Evolutionary conservation across 1,140 invertebrate species (phyloP).

Genomic region (Drosophila ohnishii): DNA sequence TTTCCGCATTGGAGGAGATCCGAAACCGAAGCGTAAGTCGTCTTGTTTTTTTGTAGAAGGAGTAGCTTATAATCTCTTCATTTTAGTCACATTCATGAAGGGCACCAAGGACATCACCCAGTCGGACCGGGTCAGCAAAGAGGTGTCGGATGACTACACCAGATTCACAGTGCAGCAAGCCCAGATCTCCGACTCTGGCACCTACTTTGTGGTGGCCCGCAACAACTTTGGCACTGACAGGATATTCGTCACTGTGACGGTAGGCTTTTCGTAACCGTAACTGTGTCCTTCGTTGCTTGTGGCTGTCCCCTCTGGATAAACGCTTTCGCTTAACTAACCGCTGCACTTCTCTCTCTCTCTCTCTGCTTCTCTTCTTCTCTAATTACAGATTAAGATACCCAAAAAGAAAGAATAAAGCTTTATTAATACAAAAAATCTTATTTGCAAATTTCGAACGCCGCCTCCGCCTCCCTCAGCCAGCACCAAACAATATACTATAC

Average conservation of each 20-base stretch:
- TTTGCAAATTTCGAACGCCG: constrained; percentile 66
- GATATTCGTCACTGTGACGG: constrained; percentile 92
- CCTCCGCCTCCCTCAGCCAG: constrained; percentile 44
- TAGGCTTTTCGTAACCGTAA: constrained; percentile 74
- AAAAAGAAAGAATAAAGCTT: constrained; percentile 82
- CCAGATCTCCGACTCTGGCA: constrained; percentile 93
- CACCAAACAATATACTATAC: constrained; percentile 32
- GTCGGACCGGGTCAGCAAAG: constrained; percentile 89
- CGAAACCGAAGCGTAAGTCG: constrained; percentile 90
- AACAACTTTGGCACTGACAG: constrained; percentile 95
- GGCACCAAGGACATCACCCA: constrained; percentile 92
- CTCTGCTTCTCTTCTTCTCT: constrained; percentile 43
- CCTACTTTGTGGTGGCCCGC: constrained; percentile 96
- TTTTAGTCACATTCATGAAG: constrained; percentile 92
- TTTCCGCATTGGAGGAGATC: constrained; percentile 90
- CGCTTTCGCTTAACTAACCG: constrained; percentile 66
- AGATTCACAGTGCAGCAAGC: constrained; percentile 94
- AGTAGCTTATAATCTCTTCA: not conserved
- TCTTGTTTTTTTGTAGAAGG: not conserved
- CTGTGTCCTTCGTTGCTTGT: constrained; percentile 16
- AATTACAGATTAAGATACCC: constrained; percentile 79
- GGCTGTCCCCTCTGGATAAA: constrained; percentile 45
- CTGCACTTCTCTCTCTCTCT: constrained; percentile 41
- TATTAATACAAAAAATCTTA: constrained; percentile 52
- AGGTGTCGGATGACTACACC: constrained; percentile 92